Evolutionary conservation across 2,113 vertebrate species (phyloP).

Genomic region (Lamprologus tigripictilis): DNA sequence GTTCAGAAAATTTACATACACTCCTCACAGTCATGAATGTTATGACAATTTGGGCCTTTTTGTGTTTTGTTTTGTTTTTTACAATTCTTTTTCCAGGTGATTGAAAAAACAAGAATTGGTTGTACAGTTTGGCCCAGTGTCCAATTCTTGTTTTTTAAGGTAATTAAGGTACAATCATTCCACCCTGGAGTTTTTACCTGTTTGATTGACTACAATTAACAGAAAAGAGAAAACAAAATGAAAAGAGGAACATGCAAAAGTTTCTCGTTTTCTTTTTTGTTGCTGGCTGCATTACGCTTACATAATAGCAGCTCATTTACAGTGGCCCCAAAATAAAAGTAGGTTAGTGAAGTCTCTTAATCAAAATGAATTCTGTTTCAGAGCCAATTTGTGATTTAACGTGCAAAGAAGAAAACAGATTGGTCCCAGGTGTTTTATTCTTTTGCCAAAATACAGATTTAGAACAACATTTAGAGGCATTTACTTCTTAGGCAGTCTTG

Average conservation of each 20-base stretch:
- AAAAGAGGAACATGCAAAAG: not conserved
- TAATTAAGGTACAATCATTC: not conserved
- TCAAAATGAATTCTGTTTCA: not conserved
- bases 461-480: not conserved
- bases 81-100: not conserved
- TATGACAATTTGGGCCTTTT: not conserved
- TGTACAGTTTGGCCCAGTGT: not conserved
- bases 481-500: not conserved
- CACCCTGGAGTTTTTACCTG: not conserved
- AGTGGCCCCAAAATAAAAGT: not conserved
- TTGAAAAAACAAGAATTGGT: not conserved
- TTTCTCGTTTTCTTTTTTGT: not conserved
- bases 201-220: not conserved
- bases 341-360: not conserved
- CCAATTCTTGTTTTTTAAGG: not conserved
- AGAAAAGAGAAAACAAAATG: not conserved
- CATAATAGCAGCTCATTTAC: not conserved
- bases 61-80: not conserved
- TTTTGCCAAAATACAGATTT: not conserved
- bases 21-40: not conserved
- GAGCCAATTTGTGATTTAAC: not conserved
- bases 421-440: not conserved
- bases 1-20: not conserved
- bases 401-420: not conserved
- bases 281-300: not conserved